phyloP scores from a whole-genome alignment of 64 coral and sea anemone genomes.

The Pachyseris speciosa region DNA sequence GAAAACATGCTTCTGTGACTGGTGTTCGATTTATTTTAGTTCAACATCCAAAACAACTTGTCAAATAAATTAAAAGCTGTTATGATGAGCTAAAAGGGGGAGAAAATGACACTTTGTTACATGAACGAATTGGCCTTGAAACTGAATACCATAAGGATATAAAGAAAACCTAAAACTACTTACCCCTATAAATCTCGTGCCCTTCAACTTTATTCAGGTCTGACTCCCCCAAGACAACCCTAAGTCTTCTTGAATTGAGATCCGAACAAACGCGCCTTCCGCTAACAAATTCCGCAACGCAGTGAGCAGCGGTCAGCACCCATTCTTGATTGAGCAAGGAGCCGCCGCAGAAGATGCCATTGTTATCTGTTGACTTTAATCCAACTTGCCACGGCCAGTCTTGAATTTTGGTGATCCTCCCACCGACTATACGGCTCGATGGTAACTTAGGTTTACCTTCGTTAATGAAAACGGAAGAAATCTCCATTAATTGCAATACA shows the following conservation, averaged over 20 bases:
- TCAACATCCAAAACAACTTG: too few species aligned
- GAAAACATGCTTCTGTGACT: too few species aligned
- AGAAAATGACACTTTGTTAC: too few species aligned
- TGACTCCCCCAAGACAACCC: conserved; percentile 56
- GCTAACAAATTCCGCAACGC: conserved; percentile 12
- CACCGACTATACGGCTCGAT: conserved; percentile 61
- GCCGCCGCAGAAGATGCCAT: conserved; percentile 65
- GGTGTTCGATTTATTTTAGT: too few species aligned
- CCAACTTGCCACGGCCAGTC: conserved; percentile 84
- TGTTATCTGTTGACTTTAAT: not conserved
- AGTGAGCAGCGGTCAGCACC: conserved; percentile 77
- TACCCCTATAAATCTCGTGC: conserved; percentile 53
- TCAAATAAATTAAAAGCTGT: too few species aligned
- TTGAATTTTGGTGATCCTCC: conserved; percentile 42
- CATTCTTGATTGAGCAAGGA: conserved; percentile 68
- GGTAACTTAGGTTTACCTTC: not conserved
- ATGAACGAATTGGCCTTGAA: too few species aligned
- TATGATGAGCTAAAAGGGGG: too few species aligned
- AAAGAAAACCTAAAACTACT: not conserved
- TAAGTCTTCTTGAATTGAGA: not conserved
- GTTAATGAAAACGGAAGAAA: not conserved
- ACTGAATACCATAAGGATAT: not conserved
- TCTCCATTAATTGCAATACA: not conserved
- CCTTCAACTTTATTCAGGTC: conserved; percentile 56
- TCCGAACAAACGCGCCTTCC: not conserved